These are phyloP conservation scores for Hippopotamus amphibius DNA, from an alignment of 2,113 vertebrate genomes.

Conservation along the genomic window DNA sequence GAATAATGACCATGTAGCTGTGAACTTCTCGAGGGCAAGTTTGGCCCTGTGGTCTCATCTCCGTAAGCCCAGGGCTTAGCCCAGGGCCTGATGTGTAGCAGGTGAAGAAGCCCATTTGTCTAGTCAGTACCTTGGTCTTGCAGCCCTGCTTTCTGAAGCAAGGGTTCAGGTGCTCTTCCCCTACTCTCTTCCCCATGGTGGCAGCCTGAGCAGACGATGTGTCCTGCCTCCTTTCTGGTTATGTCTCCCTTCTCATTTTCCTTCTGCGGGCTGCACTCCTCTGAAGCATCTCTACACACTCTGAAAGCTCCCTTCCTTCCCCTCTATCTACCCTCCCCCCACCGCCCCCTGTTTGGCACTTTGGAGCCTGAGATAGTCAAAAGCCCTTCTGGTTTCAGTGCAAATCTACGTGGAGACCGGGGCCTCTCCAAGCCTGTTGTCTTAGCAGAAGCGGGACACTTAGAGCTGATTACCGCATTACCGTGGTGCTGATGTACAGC, in stretches of 20 bases:
- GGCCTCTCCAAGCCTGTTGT: not conserved
- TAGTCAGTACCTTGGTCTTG: not conserved
- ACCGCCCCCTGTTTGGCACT: not conserved
- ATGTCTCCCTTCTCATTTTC: not conserved
- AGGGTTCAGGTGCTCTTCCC: not conserved
- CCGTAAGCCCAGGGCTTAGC: not conserved
- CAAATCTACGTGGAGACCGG: not conserved
- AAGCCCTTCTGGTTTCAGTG: slow-evolving; percentile 12
- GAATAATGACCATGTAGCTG: not conserved
- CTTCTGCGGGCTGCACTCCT: not conserved
- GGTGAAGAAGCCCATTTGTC: not conserved
- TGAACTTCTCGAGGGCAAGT: not conserved
- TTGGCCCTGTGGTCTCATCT: not conserved
- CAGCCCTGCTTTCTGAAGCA: not conserved
- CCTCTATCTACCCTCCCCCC: accelerated
- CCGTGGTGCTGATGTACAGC: accelerated
- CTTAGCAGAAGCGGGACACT: not conserved
- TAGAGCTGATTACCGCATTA: not conserved
- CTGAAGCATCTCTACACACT: not conserved
- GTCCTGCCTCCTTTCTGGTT: not conserved
- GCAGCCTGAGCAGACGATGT: not conserved
- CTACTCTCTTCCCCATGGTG: not conserved
- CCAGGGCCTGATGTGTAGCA: accelerated
- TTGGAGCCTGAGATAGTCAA: not conserved
- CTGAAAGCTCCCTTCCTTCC: not conserved